phyloP scores from a whole-genome alignment of 2,113 vertebrate genomes.

The Catagonus wagneri region DNA sequence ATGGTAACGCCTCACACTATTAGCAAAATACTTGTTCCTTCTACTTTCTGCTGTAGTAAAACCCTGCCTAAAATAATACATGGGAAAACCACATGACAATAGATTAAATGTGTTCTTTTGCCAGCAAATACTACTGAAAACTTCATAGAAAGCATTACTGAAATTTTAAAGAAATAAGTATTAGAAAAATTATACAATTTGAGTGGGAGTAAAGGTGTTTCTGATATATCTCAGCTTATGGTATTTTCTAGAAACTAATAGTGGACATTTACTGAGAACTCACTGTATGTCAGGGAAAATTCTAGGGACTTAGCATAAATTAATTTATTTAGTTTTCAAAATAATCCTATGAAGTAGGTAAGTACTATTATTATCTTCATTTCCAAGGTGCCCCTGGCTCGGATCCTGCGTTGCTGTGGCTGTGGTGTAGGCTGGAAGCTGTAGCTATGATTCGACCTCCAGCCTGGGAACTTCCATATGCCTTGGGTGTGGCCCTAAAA shows the following conservation, averaged over 20 bases:
- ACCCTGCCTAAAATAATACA: background rate
- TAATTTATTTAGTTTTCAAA: background rate
- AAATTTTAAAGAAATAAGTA: background rate
- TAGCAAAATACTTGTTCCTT: background rate
- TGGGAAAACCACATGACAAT: background rate
- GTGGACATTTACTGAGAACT: background rate
- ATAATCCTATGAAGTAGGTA: background rate
- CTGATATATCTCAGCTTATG: background rate
- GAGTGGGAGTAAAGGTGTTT: background rate
- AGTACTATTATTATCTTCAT: background rate
- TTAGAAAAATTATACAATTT: background rate
- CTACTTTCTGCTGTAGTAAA: background rate
- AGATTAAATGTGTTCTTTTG: background rate
- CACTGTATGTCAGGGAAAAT: background rate
- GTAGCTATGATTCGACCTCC: too few species aligned
- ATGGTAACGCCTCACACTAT: background rate
- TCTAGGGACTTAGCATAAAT: constrained; percentile 24
- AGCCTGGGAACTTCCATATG: too few species aligned
- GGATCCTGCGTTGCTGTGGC: too few species aligned
- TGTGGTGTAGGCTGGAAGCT: too few species aligned
- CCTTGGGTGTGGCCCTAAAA: too few species aligned
- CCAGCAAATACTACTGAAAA: background rate
- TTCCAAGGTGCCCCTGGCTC: background rate
- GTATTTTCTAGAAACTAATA: background rate
- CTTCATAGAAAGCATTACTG: background rate